These are phyloP conservation scores for Catharus fuscescens DNA, from an alignment of 2,113 vertebrate genomes.

Conservation along the genomic window DNA sequence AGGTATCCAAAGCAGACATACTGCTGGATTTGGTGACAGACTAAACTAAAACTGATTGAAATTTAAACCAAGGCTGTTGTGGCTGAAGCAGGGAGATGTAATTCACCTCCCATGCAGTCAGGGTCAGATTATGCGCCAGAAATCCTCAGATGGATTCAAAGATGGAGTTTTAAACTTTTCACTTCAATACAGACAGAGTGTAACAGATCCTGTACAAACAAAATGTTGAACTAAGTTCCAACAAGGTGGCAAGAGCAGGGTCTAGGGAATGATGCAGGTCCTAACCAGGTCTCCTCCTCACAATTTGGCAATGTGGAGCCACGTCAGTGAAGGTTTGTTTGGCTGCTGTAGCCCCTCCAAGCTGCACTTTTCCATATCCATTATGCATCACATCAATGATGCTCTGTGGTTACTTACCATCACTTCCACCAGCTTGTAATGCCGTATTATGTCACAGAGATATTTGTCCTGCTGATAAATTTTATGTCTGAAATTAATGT, in stretches of 20 bases:
- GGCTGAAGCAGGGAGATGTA: background rate
- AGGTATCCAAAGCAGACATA: background rate
- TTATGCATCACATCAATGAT: background rate
- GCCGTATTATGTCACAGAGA: background rate
- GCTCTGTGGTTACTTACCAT: background rate
- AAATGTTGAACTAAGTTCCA: background rate
- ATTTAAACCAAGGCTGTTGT: background rate
- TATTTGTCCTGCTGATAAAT: background rate
- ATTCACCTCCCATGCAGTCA: background rate
- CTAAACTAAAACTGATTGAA: background rate
- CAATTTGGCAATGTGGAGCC: fast-evolving
- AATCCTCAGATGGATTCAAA: background rate
- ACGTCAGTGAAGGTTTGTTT: background rate
- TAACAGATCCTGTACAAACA: background rate
- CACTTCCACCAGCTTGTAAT: background rate
- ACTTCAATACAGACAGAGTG: background rate
- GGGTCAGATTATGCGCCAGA: background rate
- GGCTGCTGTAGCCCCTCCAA: background rate
- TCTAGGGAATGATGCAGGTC: background rate
- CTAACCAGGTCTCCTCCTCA: background rate
- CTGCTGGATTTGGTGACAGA: background rate
- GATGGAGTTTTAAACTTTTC: background rate
- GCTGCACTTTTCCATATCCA: background rate
- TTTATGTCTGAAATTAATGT: background rate
- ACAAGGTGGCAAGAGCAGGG: background rate